phyloP scores from a whole-genome alignment of 2,113 vertebrate species.

The Protobothrops mucrosquamatus region DNA sequence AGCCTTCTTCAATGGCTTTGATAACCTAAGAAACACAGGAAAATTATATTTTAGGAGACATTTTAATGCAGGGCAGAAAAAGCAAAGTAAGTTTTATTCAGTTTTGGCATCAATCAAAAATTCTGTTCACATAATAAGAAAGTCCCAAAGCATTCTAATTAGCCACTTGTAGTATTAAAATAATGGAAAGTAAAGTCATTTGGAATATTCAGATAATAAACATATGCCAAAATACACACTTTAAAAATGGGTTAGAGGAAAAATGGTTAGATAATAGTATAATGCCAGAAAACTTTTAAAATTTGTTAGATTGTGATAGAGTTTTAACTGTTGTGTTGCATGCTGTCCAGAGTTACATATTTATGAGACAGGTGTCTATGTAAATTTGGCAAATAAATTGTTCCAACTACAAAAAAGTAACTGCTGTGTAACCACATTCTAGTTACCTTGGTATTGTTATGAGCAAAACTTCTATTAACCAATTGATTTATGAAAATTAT shows the following conservation, averaged over 20 bases:
- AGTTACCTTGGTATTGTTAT: background rate
- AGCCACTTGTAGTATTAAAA: background rate
- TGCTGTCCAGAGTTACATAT: background rate
- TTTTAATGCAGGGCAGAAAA: constrained; percentile 2
- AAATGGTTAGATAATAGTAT: background rate
- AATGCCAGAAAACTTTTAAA: background rate
- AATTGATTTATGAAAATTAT: background rate
- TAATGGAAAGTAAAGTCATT: background rate
- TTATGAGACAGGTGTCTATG: background rate
- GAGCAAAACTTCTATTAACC: background rate
- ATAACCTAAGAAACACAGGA: constrained; percentile 88
- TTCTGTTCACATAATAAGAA: constrained; percentile 15
- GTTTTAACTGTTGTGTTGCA: background rate
- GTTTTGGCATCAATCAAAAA: background rate
- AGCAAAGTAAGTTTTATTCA: constrained; percentile 21
- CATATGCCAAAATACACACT: background rate
- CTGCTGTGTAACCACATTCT: background rate
- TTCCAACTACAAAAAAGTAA: background rate
- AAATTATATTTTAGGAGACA: constrained; percentile 15
- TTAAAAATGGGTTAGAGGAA: background rate
- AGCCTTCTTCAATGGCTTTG: constrained; percentile 97
- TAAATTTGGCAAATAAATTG: background rate
- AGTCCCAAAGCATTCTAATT: background rate
- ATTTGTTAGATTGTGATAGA: background rate
- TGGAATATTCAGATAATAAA: background rate